Base-by-base conservation (phyloP, 2,113 vertebrate species). In the Morone chrysops region DNA sequence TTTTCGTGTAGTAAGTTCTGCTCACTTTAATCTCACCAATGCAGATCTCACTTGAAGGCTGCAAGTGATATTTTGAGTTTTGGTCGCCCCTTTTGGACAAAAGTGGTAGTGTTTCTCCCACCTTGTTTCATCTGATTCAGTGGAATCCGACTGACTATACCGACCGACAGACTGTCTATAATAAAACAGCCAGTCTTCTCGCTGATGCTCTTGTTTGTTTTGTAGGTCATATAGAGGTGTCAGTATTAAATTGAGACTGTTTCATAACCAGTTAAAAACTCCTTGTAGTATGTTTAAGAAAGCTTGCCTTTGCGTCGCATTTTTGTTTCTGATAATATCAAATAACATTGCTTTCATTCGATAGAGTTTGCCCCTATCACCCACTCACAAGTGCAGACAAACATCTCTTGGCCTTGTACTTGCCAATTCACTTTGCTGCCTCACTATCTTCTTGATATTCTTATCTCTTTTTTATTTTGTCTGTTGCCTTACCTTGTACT, bases 11-110 rank as follows among this genome's bases (percentile, higher is more conserved):
- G 0, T 62, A 20, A 57, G 17, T 31, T 88, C 80, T 73, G 70
- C 80, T 87, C 72, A 66, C 43, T 20, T 50, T 82, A 20, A 78
- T 76, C 68, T 78, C 84, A 82, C 70, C 65, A 84, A 85, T 86
- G 84, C 43, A 74, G 43, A 67, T 67, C 78, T 75, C n/a, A 41
- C 14, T 71, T 68, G 36, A 72, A 59, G 17, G 54, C 38, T 36
- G 43, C 10, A 47, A 38, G 2, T 65, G 14, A 53, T 31, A 36
- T 38, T 47, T 31, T 31, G 31, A 31, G 31, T 31, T 31, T 31
- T 31, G 31, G 31, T 31, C 31, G 3, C 31, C 31, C 31, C 31
- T 31, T 31, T 31, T 31, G 31, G 31, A 31, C 31, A 31, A 31
- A 31, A 31, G 31, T 31, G 31, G 31, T 31, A 31, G 31, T 31